Evolutionary conservation across 2,113 vertebrate genomes (phyloP).

Genomic region (Pagrus major): DNA sequence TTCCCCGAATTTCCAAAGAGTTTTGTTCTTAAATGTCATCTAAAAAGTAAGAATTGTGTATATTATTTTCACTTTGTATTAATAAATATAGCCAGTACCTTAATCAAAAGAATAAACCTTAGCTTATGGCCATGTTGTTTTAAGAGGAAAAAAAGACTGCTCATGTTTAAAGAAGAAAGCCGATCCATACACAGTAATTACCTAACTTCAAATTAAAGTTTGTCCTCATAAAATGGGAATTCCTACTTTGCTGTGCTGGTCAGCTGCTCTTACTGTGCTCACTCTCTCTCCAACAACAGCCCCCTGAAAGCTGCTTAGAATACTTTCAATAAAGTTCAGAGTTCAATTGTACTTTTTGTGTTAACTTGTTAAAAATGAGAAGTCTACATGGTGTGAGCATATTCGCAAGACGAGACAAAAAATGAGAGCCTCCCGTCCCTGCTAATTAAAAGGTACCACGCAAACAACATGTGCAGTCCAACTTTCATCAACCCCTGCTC

Average conservation of each 20-base stretch:
- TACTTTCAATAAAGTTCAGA: not conserved
- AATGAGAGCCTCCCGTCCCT: not conserved
- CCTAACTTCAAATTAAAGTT: slow-evolving; percentile 43
- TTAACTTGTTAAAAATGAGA: not conserved
- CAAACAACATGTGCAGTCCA: slow-evolving; percentile 38
- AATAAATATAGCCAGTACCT: not conserved
- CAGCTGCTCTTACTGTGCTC: slow-evolving; percentile 1
- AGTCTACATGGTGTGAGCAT: not conserved
- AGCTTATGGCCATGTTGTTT: slow-evolving; percentile 16
- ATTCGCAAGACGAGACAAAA: slow-evolving; percentile 5
- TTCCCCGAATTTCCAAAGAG: not conserved
- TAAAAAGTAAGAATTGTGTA: not conserved
- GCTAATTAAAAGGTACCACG: slow-evolving; percentile 36
- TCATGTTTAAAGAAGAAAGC: slow-evolving; percentile 33
- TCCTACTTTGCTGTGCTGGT: slow-evolving; percentile 10
- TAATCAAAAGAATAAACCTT: slow-evolving; percentile 23
- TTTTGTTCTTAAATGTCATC: not conserved
- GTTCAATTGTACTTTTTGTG: not conserved
- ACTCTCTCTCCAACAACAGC: not conserved
- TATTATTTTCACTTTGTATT: not conserved
- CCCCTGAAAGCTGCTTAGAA: not conserved
- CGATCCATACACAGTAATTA: slow-evolving; percentile 39
- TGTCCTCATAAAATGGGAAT: slow-evolving; percentile 28
- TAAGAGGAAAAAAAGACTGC: not conserved
- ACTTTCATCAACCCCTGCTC: slow-evolving; percentile 33